Conservation (phyloP, 2,888 invertebrate genomes). For the Papilio elwesi region DNA sequence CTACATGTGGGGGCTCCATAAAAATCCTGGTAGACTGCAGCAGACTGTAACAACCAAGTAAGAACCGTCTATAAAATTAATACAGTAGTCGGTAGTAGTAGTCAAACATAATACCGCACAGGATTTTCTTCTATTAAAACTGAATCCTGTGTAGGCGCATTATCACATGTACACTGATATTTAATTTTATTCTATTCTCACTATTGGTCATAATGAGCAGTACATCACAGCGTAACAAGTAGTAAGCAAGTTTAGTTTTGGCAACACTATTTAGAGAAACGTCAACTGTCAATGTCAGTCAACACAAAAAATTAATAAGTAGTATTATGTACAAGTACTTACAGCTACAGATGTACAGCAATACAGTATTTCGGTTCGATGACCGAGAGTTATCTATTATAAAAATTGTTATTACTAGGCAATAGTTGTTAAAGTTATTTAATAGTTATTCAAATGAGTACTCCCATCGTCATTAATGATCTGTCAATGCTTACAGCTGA, state of each 20-base stretch:
- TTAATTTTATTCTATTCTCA: too few relatives aligned
- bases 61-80: too few relatives aligned
- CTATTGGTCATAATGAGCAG: not conserved
- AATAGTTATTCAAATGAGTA: too few relatives aligned
- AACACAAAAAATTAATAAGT: conserved; percentile 16
- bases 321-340: too few relatives aligned
- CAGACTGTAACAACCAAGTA: too few relatives aligned
- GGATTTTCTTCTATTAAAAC: too few relatives aligned
- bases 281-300: conserved; percentile 28
- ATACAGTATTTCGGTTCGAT: conserved; percentile 26
- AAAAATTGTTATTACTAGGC: conserved; percentile 16
- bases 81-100: too few relatives aligned
- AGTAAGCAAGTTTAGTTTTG: not conserved
- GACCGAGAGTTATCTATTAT: conserved; percentile 25
- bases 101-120: too few relatives aligned
- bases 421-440: conserved; percentile 5
- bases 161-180: too few relatives aligned
- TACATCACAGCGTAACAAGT: not conserved
- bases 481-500: not conserved
- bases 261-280: not conserved
- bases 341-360: not conserved
- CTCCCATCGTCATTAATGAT: not conserved
- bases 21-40: too few relatives aligned
- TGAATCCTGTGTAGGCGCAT: too few relatives aligned
- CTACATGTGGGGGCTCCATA: too few relatives aligned